Percentiles rank a stretch among this genome's conserved stretches.
phyloP scores from a whole-genome alignment of 2,888 invertebrate species.

The Micoletzkya japonica region DNA sequence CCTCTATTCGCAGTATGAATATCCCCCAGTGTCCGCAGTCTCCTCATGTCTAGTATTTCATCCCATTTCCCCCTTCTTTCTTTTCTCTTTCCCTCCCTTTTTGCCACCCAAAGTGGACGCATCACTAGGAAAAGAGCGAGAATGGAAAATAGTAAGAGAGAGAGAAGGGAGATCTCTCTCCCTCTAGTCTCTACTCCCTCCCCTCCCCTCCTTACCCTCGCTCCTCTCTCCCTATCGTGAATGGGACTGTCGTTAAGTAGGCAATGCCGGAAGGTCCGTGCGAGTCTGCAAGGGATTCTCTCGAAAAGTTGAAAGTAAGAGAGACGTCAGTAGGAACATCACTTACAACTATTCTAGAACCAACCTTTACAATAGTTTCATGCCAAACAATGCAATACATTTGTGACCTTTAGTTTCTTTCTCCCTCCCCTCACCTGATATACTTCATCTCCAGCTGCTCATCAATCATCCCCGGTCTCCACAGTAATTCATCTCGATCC shows the following conservation, averaged over 20 bases:
- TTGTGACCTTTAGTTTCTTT: not conserved
- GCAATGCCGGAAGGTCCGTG: slow-evolving; percentile 47
- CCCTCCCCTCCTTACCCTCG: slow-evolving; percentile 37
- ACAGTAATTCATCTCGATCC: slow-evolving; percentile 60
- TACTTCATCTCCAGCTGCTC: slow-evolving; percentile 47
- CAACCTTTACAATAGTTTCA: too few species aligned
- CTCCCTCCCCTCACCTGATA: slow-evolving; percentile 34
- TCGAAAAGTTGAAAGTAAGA: not conserved
- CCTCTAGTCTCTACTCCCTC: not conserved
- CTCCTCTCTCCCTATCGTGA: slow-evolving; percentile 49
- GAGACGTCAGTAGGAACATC: not conserved
- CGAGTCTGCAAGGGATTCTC: slow-evolving; percentile 29
- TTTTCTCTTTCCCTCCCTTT: too few species aligned
- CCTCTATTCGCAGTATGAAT: too few species aligned
- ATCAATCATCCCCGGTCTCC: slow-evolving; percentile 51
- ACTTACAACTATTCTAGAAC: not conserved
- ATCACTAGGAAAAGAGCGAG: too few species aligned
- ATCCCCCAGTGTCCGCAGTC: too few species aligned
- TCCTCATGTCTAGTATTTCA: too few species aligned
- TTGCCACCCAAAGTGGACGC: too few species aligned
- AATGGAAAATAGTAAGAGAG: too few species aligned
- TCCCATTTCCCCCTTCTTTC: too few species aligned
- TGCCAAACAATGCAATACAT: too few species aligned
- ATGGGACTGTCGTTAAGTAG: slow-evolving; percentile 44
- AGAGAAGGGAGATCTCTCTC: too few species aligned